Percentiles rank a stretch among this genome's conserved stretches.
phyloP scores from a whole-genome alignment of 2,888 invertebrate genomes.

The Scaptomyza parva region DNA sequence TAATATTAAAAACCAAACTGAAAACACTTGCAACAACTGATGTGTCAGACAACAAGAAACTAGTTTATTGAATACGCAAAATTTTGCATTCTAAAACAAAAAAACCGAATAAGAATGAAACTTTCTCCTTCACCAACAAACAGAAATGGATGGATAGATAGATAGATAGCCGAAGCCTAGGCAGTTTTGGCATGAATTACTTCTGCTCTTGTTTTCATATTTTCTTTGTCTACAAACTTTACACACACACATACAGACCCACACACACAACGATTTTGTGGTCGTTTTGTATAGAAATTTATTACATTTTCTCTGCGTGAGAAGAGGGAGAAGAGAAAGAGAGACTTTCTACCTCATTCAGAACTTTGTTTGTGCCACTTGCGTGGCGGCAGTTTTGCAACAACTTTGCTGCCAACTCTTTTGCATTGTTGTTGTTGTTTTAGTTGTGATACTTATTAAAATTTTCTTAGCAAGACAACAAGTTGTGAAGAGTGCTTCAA shows the following conservation, averaged over 20 bases:
- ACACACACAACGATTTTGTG: conserved; percentile 61
- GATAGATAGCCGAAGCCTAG: conserved; percentile 54
- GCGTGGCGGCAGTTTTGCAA: conserved; percentile 58
- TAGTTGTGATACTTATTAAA: conserved; percentile 59
- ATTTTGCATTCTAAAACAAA: conserved; percentile 45
- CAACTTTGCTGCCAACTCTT: conserved; percentile 56
- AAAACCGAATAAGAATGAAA: conserved; percentile 20
- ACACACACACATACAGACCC: conserved; percentile 12
- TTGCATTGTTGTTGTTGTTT: conserved; percentile 34
- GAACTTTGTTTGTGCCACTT: conserved; percentile 60
- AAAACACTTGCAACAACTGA: conserved; percentile 45
- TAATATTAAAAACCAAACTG: conserved; percentile 46
- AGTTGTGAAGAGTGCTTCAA: conserved; percentile 33
- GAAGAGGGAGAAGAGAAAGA: conserved; percentile 13
- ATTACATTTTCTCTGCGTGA: conserved; percentile 65
- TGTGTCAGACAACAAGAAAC: conserved; percentile 50
- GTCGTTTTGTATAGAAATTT: conserved; percentile 75
- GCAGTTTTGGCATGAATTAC: conserved; percentile 52
- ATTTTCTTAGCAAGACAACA: conserved; percentile 61
- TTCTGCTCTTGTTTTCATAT: conserved; percentile 66
- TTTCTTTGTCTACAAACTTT: conserved; percentile 63
- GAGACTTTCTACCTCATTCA: conserved; percentile 57
- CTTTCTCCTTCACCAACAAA: conserved; percentile 5
- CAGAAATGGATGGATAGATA: conserved; percentile 51
- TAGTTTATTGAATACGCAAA: conserved; percentile 72